These are phyloP conservation scores for Callithrix jacchus DNA, from an alignment of 2,113 vertebrate species.

Conservation along the genomic window DNA sequence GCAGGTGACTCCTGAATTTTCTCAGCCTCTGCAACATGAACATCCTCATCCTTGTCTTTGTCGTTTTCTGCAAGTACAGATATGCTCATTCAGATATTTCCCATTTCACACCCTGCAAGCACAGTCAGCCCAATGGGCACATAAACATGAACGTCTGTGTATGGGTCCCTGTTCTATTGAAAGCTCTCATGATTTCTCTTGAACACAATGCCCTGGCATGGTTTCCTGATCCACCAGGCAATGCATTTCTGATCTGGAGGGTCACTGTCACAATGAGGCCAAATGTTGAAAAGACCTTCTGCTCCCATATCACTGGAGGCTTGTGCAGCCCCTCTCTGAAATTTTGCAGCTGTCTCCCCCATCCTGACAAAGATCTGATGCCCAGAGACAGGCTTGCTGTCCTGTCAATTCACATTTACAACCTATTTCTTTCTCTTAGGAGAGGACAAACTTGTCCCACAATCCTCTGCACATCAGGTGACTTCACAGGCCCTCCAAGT, in stretches of 20 bases:
- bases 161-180: rapidly evolving
- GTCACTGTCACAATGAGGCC: rapidly evolving
- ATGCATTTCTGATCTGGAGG: not conserved
- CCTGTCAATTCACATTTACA: not conserved
- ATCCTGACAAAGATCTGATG: not conserved
- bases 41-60: rapidly evolving
- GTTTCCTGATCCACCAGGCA: not conserved
- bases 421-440: not conserved
- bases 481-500: too few relatives aligned
- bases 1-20: rapidly evolving
- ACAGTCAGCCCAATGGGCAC: too few relatives aligned
- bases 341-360: rapidly evolving
- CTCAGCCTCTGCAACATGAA: rapidly evolving
- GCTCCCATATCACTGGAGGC: not conserved
- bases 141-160: too few relatives aligned
- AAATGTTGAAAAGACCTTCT: not conserved
- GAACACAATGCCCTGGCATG: not conserved
- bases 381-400: not conserved
- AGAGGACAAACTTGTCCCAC: too few relatives aligned
- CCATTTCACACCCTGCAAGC: not conserved
- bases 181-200: not conserved
- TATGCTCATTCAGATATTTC: not conserved
- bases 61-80: not conserved
- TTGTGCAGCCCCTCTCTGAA: not conserved
- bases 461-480: rapidly evolving